Evolutionary conservation across 2,888 invertebrate species (phyloP), one percentile per base, ranked within the genome.

Genomic region (Lampropteryx suffumata): DNA sequence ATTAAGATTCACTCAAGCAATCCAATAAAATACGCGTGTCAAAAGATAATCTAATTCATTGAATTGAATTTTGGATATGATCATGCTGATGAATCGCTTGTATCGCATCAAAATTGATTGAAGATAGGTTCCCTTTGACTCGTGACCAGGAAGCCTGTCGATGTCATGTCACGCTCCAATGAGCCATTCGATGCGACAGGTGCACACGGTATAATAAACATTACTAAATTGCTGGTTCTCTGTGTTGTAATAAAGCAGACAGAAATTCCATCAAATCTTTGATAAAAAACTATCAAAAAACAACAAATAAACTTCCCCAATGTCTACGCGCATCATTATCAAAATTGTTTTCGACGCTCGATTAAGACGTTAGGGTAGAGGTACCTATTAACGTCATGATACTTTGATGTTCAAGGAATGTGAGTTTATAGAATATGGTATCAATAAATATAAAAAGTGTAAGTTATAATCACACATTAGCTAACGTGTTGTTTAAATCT

Each of bases 111-210:
- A 9, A 27, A 28, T 47, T 29, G 21, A 40, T 13, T 14, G 37
- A 13, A 14, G 9, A 40, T 28, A 10, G 40, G 14, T 28, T 34
- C 34, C 50, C 55, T 60, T 52, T 57, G 57, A 56, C 64, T 74
- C 73, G 73, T 71, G 74, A 76, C 71, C 62, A 61, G 60, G 27
- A 46, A 40, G 37, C 46, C 35, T 64, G 62, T 68, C 71, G 64
- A 67, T 69, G 64, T 64, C 61, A 56, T 51, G 79, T 73, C 73
- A 82, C 69, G 85, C 77, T 79, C 69, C 71, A 77, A 54, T 75
- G 81, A 69, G 43, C 73, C 69, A 75, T 83, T 83, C 75, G 80
- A 71, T 75, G 63, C 78, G 82, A 76, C 88, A 88, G 84, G 86
- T 86, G 85, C 63, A 69, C 39, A 36, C 33, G 45, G 40, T 47